phyloP scores from a whole-genome alignment of 1,140 invertebrate species.

The Magallana gigas region DNA sequence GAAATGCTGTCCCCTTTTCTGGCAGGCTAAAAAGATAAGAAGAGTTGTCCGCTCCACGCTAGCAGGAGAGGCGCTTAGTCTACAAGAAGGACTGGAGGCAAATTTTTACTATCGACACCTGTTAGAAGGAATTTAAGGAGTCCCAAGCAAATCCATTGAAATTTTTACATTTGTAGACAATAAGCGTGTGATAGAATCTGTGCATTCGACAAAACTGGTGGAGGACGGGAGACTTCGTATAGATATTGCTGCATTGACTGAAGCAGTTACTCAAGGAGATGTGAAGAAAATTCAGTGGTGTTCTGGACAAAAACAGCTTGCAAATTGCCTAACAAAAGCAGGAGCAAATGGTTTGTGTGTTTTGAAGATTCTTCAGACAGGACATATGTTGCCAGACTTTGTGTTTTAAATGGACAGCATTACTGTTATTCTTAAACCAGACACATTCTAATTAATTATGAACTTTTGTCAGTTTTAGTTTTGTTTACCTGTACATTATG shows the following conservation, averaged over 20 bases:
- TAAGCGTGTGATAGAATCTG: conserved; percentile 59
- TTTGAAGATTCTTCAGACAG: too few species aligned
- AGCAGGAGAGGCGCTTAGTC: conserved; percentile 49
- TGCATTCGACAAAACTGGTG: conserved; percentile 62
- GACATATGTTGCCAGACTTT: too few species aligned
- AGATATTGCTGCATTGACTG: conserved; percentile 59
- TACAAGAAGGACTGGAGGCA: conserved; percentile 50
- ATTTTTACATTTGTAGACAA: conserved; percentile 59
- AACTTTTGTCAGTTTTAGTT: too few species aligned
- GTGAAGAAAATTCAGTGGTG: too few species aligned
- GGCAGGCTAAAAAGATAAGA: conserved; percentile 42
- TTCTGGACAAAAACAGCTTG: too few species aligned
- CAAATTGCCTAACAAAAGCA: too few species aligned
- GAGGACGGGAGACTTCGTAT: too few species aligned
- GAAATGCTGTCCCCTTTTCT: too few species aligned
- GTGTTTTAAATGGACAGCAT: too few species aligned
- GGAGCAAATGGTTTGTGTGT: too few species aligned
- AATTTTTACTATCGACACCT: conserved; percentile 46
- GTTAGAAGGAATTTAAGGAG: conserved; percentile 34
- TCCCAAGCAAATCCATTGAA: conserved; percentile 38
- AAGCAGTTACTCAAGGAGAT: conserved; percentile 41
- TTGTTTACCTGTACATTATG: too few species aligned
- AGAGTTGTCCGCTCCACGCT: conserved; percentile 48
- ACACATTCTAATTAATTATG: conserved; percentile 55
- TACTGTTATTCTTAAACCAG: too few species aligned